These are phyloP conservation scores for Acanthisitta chloris DNA, from an alignment of 2,113 vertebrate species.

Conservation along the genomic window DNA sequence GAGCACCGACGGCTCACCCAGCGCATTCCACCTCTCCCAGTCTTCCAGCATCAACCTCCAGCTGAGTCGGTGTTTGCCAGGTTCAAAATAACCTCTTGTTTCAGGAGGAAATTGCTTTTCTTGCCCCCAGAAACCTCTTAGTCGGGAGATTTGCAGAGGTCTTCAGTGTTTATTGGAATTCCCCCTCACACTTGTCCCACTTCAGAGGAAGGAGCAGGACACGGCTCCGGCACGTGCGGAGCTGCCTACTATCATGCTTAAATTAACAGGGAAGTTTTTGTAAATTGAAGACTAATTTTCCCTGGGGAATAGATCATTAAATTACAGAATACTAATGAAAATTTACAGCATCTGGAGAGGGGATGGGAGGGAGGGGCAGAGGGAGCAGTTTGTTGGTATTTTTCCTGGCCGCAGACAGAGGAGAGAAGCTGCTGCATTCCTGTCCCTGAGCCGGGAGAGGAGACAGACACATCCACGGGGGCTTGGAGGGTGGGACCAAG, in stretches of 20 bases:
- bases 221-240: fast-evolving
- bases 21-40: background rate
- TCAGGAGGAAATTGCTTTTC: constrained; percentile 4
- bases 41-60: background rate
- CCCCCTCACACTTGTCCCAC: background rate
- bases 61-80: background rate
- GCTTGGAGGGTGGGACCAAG: background rate
- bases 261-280: constrained; percentile 20
- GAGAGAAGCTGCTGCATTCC: background rate
- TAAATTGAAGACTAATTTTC: constrained; percentile 49
- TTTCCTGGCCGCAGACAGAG: background rate
- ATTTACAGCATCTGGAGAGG: background rate
- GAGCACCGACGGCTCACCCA: fast-evolving
- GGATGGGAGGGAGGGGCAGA: background rate
- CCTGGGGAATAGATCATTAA: constrained; percentile 46
- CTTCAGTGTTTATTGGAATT: background rate
- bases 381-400: background rate
- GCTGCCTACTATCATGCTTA: background rate
- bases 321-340: constrained; percentile 50
- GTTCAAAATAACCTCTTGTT: background rate
- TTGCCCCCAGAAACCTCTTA: background rate
- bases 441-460: background rate
- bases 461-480: fast-evolving
- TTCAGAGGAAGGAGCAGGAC: background rate
- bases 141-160: background rate